A percentile compares a stretch with the other conserved stretches of the same genome.
phyloP scores from a whole-genome alignment of 2,797 vertebrate species.

The Notamacropus eugenii region DNA sequence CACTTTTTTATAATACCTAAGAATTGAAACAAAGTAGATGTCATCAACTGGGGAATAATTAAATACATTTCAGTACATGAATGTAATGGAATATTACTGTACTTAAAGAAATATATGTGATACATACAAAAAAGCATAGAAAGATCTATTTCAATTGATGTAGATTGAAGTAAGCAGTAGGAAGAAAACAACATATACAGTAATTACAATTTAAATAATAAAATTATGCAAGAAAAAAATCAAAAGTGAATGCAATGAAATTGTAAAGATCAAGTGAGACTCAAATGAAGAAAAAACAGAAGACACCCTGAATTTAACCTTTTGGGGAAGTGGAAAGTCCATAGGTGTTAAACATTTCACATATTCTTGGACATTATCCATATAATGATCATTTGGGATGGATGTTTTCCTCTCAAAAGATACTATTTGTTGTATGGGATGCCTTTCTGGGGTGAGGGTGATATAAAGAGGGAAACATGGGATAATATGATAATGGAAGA shows the following conservation, averaged over 20 bases:
- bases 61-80: not conserved
- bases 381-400: not conserved
- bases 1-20: not conserved
- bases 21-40: not conserved
- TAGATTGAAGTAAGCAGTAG: not conserved
- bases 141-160: not conserved
- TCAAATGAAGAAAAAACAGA: not conserved
- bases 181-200: not conserved
- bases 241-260: not conserved
- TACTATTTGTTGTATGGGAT: not conserved
- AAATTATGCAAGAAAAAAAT: not conserved
- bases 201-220: not conserved
- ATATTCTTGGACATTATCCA: not conserved
- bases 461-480: no score
- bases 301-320: rapidly evolving
- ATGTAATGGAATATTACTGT: not conserved
- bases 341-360: not conserved
- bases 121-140: not conserved
- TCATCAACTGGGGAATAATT: not conserved
- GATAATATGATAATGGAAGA: no score
- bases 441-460: no score
- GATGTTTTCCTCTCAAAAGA: not conserved
- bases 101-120: not conserved
- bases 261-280: not conserved
- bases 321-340: not conserved